Conservation (phyloP, 2,797 vertebrate genomes). For the Lates japonicus region DNA sequence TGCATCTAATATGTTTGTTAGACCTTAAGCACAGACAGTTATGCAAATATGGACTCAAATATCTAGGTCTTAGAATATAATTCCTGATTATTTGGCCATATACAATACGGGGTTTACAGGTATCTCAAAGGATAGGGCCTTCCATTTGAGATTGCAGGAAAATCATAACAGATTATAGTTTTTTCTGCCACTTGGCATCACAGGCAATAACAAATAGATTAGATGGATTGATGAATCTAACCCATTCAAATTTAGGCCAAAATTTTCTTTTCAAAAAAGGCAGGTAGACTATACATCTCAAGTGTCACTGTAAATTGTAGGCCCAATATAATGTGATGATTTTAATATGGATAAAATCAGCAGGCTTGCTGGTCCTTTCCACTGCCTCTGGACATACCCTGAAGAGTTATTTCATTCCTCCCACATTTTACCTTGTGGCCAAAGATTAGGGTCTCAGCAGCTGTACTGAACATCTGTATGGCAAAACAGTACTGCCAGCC, state of each 20-base stretch:
- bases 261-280: neutral
- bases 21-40: neutral
- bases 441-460: conserved; percentile 52
- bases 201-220: no score
- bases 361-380: neutral
- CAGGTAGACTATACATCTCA: no score
- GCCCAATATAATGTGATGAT: neutral
- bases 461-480: conserved; percentile 71
- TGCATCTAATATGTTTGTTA: neutral
- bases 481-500: conserved; percentile 43
- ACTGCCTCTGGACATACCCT: neutral
- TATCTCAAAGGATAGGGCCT: neutral
- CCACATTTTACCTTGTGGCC: conserved; percentile 49
- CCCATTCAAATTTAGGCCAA: neutral
- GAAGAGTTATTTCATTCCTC: conserved; percentile 27
- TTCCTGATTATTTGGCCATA: neutral
- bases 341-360: neutral
- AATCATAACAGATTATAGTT: neutral
- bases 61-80: neutral
- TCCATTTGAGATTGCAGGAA: neutral
- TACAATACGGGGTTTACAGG: neutral
- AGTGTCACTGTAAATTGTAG: neutral
- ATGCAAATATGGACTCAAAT: neutral
- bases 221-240: neutral
- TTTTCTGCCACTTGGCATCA: conserved; percentile 4